These are phyloP conservation scores for Oconnorella tubifera DNA, from an alignment of 2,888 invertebrate species.

Conservation along the genomic window DNA sequence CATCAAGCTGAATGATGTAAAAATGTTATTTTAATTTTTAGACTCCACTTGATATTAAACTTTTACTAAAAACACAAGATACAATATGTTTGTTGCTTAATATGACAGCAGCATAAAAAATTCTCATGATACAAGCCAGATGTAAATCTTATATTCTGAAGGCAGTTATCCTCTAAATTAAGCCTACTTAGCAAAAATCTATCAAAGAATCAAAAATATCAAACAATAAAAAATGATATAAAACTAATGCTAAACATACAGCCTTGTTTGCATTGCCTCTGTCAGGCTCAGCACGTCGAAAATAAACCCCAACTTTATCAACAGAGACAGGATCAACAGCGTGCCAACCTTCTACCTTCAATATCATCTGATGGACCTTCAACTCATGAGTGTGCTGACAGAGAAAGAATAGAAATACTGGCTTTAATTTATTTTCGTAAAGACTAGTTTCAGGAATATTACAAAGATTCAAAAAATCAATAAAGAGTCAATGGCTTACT, in stretches of 20 bases:
- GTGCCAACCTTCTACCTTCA: constrained; percentile 86
- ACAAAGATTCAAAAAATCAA: neutral
- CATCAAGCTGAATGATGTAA: too few relatives aligned
- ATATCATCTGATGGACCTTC: constrained; percentile 79
- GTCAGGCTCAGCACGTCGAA: constrained; percentile 60
- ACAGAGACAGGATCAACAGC: constrained; percentile 83
- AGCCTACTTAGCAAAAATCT: too few relatives aligned
- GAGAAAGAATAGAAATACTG: too few relatives aligned
- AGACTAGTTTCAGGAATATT: neutral
- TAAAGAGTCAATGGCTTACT: neutral
- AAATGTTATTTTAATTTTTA: too few relatives aligned
- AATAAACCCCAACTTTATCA: constrained; percentile 91
- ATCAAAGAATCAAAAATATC: constrained; percentile 4
- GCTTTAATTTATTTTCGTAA: neutral
- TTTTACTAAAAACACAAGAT: too few relatives aligned
- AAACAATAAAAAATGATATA: neutral
- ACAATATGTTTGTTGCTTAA: too few relatives aligned
- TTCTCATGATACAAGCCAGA: too few relatives aligned
- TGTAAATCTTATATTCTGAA: too few relatives aligned
- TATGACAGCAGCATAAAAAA: too few relatives aligned
- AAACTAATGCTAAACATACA: constrained; percentile 24
- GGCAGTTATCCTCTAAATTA: too few relatives aligned
- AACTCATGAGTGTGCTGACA: constrained; percentile 69
- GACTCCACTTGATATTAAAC: too few relatives aligned
- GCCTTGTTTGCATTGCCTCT: constrained; percentile 28